Percentiles rank a stretch among this genome's conserved stretches.
Evolutionary conservation across 1,140 invertebrate genomes (phyloP).

Genomic region (Lepidurus couesii): DNA sequence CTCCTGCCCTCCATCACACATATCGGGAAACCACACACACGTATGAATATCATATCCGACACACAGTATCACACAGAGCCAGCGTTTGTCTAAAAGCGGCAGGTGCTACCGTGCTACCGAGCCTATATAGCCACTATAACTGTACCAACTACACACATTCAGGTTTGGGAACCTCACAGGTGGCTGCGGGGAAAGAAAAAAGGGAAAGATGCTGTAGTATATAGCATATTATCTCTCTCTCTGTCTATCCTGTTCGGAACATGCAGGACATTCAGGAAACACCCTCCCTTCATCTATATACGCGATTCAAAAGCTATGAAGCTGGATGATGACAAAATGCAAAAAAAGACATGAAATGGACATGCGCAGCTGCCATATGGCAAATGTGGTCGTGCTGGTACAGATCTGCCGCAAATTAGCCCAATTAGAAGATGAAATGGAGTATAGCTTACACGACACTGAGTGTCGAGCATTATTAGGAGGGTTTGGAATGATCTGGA

Average conservation of each 20-base stretch:
- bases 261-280: background rate
- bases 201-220: background rate
- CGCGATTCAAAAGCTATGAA: too few relatives aligned
- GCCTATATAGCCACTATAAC: background rate
- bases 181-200: background rate
- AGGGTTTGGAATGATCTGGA: too few relatives aligned
- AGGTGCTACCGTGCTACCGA: background rate
- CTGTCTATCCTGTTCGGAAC: background rate
- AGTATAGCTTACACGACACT: too few relatives aligned
- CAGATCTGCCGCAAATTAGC: too few relatives aligned
- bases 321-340: too few relatives aligned
- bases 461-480: too few relatives aligned
- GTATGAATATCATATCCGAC: background rate
- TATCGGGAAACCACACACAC: background rate
- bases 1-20: background rate
- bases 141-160: background rate
- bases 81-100: background rate
- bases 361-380: too few relatives aligned
- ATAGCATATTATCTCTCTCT: background rate
- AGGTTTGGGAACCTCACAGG: constrained; percentile 14
- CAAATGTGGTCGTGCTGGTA: too few relatives aligned
- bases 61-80: background rate
- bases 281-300: too few relatives aligned
- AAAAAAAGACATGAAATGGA: too few relatives aligned
- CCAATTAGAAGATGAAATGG: too few relatives aligned